phyloP scores from a whole-genome alignment of 2,888 invertebrate species.

The Oscheius sp. region DNA sequence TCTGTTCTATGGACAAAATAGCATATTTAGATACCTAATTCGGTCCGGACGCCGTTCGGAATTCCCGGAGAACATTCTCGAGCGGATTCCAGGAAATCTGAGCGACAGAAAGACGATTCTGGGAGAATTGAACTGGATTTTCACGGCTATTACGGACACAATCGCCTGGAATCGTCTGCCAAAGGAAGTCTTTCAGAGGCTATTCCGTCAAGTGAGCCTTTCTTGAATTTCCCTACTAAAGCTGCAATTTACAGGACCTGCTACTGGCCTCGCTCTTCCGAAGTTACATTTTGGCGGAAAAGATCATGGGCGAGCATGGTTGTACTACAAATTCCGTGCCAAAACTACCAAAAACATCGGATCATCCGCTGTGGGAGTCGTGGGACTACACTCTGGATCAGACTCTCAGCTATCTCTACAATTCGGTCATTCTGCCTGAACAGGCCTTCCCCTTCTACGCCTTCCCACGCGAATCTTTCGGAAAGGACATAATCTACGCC shows the following conservation, averaged over 20 bases:
- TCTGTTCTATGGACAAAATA: background rate
- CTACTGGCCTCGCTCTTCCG: constrained; percentile 97
- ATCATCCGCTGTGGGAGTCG: constrained; percentile 81
- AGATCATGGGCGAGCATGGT: constrained; percentile 91
- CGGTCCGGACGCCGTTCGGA: constrained; percentile 56
- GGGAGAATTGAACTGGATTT: constrained; percentile 99
- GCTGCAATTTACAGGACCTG: constrained; percentile 82
- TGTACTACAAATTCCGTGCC: constrained; percentile 85
- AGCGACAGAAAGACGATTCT: constrained; percentile 87
- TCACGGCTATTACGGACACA: constrained; percentile 99
- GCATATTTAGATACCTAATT: constrained; percentile 48
- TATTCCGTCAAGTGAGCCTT: constrained; percentile 81
- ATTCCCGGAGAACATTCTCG: constrained; percentile 65
- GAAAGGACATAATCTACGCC: constrained; percentile 19
- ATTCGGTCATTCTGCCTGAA: constrained; percentile 19
- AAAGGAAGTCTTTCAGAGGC: constrained; percentile 89
- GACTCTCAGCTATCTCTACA: constrained; percentile 81
- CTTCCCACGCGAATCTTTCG: constrained; percentile 10
- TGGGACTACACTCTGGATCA: constrained; percentile 97
- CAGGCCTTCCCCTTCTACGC: constrained; percentile 10
- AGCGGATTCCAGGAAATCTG: constrained; percentile 91
- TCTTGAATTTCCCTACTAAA: background rate
- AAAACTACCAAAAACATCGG: constrained; percentile 88
- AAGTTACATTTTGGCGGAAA: constrained; percentile 94
- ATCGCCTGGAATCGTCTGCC: constrained; percentile 98